Evolutionary conservation across 2,888 invertebrate genomes (phyloP), one percentile per base, ranked within the genome.

Genomic region (Lamproptera curius): DNA sequence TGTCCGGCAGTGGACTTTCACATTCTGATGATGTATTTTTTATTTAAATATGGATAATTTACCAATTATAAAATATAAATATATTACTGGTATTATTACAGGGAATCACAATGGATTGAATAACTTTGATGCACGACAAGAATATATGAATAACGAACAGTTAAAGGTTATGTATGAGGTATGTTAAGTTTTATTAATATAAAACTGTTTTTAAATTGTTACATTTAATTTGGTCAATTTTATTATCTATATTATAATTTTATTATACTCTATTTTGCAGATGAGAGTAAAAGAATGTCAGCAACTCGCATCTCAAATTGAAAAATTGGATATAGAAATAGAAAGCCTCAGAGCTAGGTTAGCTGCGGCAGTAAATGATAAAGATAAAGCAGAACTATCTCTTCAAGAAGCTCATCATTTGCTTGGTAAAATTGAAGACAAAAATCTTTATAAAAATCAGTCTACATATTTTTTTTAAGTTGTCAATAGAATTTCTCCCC

Each of bases 381-480:
- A 89, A 34, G 91, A 91, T 51, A 89, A 90, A 47, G 89, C 89
- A 0, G 84, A 90, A 49, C 68, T 90, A 8, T 90, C 90, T 0
- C 73, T 90, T 51, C 88, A 90, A 58, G 90, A 92, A 62, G 88
- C 90, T n/a, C 91, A 92, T 68, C 90, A 91, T 58, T 78, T 91
- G 54, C 84, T 93, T 54, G 92, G 90, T 90, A 77, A 53, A 28
- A n/a, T 13, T 16, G 14, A 13, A 13, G 2, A n/a, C 8, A 11
- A 10, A 26, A n/a, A n/a, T n/a, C n/a, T n/a, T n/a, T n/a, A n/a
- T n/a, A n/a, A n/a, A n/a, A n/a, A n/a, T n/a, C n/a, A n/a, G n/a
- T n/a, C n/a, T n/a, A n/a, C n/a, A n/a, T n/a, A n/a, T n/a, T n/a
- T n/a, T n/a, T n/a, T n/a, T n/a, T n/a, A n/a, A n/a, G n/a, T n/a